Base-by-base conservation (phyloP, 2,888 invertebrate species). In the Hirtodrosophila duncani region DNA sequence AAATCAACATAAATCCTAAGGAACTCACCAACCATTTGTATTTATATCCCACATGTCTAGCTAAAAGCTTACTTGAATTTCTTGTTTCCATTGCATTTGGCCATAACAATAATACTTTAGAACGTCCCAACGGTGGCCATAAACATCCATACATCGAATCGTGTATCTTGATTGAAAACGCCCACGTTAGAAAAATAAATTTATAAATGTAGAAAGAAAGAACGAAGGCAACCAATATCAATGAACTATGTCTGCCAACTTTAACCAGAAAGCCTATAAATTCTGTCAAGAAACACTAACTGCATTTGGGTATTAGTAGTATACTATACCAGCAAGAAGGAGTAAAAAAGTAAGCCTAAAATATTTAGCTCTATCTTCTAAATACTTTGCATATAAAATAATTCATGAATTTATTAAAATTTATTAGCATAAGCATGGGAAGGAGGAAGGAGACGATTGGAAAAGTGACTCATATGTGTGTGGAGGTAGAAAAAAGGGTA, bases 401-500 rank as follows among this genome's bases (percentile, higher is more conserved):
- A 80, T 63, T 72, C 80, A 78, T 63, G 79, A 74, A 65, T 79
- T 81, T 79, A 74, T 77, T 78, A 63, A 78, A 81, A 81, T 77
- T 78, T 78, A 75, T 74, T 67, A 58, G 62, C 63, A 67, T 48
- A 59, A 46, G 45, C 38, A 44, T 30, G 37, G 37, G 33, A 11
- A 37, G n/a, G 46, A 37, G n/a, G 41, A 33, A 37, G 38, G 38
- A 4, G 39, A 14, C 27, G 24, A 30, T 14, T 7, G 26, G 14
- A 49, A 58, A 36, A 59, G 61, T 64, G 56, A 31, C 56, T 48
- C 33, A 44, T 43, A 29, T 45, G 10, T 45, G 26, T 6, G 23
- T 4, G 11, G 44, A 57, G 38, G 36, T 45, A 14, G 10, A 29
- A 29, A 36, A 34, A 29, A 24, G 17, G 20, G 16, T 14, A 36